Base-by-base conservation (phyloP, 2,888 invertebrate species). In the Spicauda simplicius region DNA sequence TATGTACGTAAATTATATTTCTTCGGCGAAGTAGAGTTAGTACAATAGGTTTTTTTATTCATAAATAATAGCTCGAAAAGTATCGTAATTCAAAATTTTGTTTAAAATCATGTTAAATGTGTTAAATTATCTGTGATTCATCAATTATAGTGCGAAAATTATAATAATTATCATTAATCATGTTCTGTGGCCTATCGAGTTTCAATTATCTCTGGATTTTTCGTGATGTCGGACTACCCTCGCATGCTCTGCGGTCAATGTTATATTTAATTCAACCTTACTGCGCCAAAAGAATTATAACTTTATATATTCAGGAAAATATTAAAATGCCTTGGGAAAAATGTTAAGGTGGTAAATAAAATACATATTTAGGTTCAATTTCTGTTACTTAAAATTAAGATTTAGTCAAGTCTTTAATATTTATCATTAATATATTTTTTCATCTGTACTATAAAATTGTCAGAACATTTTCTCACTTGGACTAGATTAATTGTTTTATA, bases 401-500 rank as follows among this genome's bases (percentile, higher is more conserved):
- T 66, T 61, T 60, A 55, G 55, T 60, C 33, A 54, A 45, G 50
- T 59, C 50, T 7, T 20, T 54, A 18, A 25, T 54, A 54, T 30
- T 54, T 62, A 61, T 60, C 8, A 58, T 53, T 64, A 30, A 45
- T 41, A 58, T 58, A 58, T 58, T 18, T 53, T 56, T 25, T 30
- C 33, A 12, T 63, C 25, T 52, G 55, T 25, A 56, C 66, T 58
- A 58, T 58, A 68, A 63, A 58, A 25, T 30, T 62, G 50, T 63
- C 53, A 53, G 30, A 68, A 63, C 53, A 62, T 48, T 57, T 62
- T 68, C 33, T 55, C 61, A 61, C 50, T 61, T 56, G 67, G 67
- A 68, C 68, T 63, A 62, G 62, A 68, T 68, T 52, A n/a, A 62
- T 53, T 53, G 55, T 50, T 56, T 55, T 41, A 61, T 68, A 62